Conservation (phyloP, 1,140 invertebrate species). For the Lepidurus couesii region DNA sequence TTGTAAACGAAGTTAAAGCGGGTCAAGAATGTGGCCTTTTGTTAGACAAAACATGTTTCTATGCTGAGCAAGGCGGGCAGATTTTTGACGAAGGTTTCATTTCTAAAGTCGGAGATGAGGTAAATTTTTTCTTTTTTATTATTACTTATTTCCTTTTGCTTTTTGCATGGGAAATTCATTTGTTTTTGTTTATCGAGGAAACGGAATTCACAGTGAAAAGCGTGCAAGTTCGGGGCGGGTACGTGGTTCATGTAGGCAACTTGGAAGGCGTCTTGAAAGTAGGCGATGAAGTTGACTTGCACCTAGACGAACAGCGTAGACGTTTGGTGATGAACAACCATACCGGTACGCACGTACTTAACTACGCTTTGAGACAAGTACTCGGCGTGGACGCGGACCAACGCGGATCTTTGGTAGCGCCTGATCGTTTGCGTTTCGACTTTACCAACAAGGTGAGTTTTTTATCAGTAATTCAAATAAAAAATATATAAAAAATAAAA, state of each 20-base stretch:
- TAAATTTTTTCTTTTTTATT: conserved; percentile 38
- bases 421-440: conserved; percentile 92
- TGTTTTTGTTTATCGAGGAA: conserved; percentile 47
- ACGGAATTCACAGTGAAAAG: conserved; percentile 91
- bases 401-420: conserved; percentile 95
- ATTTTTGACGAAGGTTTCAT: conserved; percentile 96
- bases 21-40: conserved; percentile 90
- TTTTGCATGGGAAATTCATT: conserved; percentile 27
- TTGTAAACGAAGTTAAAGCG: conserved; percentile 73
- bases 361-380: conserved; percentile 86
- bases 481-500: background rate
- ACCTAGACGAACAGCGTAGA: conserved; percentile 76
- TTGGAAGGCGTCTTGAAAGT: conserved; percentile 71
- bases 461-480: too few species aligned
- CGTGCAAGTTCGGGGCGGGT: conserved; percentile 93
- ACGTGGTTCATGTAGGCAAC: conserved; percentile 86
- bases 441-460: conserved; percentile 79
- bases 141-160: background rate
- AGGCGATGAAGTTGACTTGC: conserved; percentile 76
- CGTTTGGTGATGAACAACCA: conserved; percentile 96
- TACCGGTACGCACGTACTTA: conserved; percentile 95
- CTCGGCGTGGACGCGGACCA: conserved; percentile 89
- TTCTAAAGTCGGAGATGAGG: conserved; percentile 75
- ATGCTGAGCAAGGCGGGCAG: conserved; percentile 98
- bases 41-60: conserved; percentile 78